Evolutionary conservation across 2,797 vertebrate genomes (phyloP), one percentile per base, ranked within the genome.

Genomic region (Zenarchopterus dispar): DNA sequence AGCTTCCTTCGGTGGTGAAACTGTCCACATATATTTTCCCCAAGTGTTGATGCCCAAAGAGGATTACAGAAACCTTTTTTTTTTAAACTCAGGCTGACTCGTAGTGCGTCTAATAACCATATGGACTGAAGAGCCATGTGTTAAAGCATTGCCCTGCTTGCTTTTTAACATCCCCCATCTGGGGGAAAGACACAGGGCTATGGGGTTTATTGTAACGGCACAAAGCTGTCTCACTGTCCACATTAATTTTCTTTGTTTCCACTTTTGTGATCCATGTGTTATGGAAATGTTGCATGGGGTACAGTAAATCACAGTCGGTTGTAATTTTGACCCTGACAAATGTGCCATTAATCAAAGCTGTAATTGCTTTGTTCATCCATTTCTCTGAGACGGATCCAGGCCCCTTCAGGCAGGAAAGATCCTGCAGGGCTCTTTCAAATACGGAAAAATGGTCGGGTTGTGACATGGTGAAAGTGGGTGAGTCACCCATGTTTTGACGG

Each of bases 401-500:
- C 11, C 48, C 61, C 69, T 62, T 54, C 2, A 68, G 56, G 59
- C 61, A 56, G 43, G 49, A 39, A 47, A 67, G 56, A 73, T 69
- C 78, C 61, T 74, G 54, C 67, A 48, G 75, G 39, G 42, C 44
- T 36, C 66, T 73, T 67, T 64, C 44, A 63, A 47, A 47, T 24
- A 63, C 41, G 24, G 71, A 42, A 67, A 67, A 64, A 72, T 70
- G 65, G 50, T 76, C 53, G 18, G 46, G 47, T 26, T 60, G 61
- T 70, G 44, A 63, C 59, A 33, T 50, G 31, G 52, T 39, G 57
- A 70, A 56, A 47, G 31, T 68, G 58, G 68, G 77, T 80, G 63
- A 75, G 68, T 83, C 56, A 54, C 58, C 48, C 73, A 63, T 26
- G 24, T 86, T 85, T 80, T 81, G 62, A 84, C 46, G 67, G 73